These are phyloP conservation scores for Nycticebus coucang DNA, from an alignment of 2,113 vertebrate genomes.

Conservation along the genomic window DNA sequence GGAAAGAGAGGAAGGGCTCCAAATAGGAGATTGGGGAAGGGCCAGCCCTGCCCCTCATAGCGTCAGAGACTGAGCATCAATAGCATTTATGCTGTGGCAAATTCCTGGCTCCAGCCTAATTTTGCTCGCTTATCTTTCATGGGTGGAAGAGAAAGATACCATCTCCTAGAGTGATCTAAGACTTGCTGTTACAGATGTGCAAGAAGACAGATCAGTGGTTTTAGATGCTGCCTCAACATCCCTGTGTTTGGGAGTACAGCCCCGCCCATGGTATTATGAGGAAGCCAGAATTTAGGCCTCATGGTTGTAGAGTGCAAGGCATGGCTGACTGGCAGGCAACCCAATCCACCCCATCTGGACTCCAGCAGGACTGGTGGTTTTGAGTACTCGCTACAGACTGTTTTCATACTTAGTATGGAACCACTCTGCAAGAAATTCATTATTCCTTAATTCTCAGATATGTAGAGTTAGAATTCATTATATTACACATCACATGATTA, in stretches of 20 bases:
- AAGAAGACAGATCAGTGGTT: neutral
- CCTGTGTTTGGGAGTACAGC: fast-evolving
- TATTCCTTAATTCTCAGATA: neutral
- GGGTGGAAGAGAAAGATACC: fast-evolving
- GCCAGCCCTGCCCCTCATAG: neutral
- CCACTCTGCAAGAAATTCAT: neutral
- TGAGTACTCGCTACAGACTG: neutral
- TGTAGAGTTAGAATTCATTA: neutral
- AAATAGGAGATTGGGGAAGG: neutral
- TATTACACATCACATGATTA: neutral
- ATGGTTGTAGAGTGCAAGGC: fast-evolving
- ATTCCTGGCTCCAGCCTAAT: fast-evolving
- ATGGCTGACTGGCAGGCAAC: neutral
- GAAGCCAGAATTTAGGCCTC: neutral
- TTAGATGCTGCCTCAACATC: neutral
- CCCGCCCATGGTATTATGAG: neutral
- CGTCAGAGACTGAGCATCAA: neutral
- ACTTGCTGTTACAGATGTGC: neutral
- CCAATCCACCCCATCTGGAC: neutral
- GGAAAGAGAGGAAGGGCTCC: neutral
- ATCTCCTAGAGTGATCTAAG: fast-evolving
- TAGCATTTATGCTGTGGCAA: neutral
- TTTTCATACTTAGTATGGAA: neutral
- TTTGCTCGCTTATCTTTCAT: neutral
- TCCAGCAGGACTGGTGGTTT: neutral